A percentile compares a stretch with the other conserved stretches of the same genome.
phyloP scores from a whole-genome alignment of 2,113 vertebrate genomes.

The Peucedramus taeniatus region DNA sequence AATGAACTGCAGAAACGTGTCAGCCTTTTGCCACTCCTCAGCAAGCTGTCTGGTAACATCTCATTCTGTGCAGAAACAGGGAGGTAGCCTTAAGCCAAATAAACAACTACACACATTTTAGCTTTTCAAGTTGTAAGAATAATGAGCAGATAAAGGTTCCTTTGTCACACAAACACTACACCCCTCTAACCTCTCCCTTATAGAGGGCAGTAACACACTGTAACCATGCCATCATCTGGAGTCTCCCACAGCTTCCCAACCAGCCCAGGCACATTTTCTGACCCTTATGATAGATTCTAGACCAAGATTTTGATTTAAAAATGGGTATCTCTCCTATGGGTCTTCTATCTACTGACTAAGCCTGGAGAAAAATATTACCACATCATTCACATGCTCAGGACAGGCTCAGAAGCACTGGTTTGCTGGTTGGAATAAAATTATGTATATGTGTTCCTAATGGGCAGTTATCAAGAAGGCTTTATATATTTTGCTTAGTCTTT shows the following conservation, averaged over 20 bases:
- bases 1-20: not conserved
- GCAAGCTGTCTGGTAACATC: not conserved
- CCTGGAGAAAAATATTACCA: not conserved
- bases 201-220: not conserved
- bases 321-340: not conserved
- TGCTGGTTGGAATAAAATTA: not conserved
- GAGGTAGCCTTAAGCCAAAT: not conserved
- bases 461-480: not conserved
- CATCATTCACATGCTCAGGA: not conserved
- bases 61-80: not conserved
- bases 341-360: not conserved
- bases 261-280: not conserved
- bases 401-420: not conserved
- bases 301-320: not conserved
- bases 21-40: not conserved
- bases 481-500: not conserved
- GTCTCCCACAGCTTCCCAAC: not conserved
- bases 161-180: not conserved
- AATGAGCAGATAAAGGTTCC: not conserved
- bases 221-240: not conserved
- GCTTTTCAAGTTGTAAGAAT: not conserved
- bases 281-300: not conserved
- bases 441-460: not conserved
- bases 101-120: not conserved
- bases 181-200: not conserved